These are phyloP conservation scores for Cercopithecus neglectus DNA, from an alignment of 2,797 vertebrate species.

Conservation along the genomic window DNA sequence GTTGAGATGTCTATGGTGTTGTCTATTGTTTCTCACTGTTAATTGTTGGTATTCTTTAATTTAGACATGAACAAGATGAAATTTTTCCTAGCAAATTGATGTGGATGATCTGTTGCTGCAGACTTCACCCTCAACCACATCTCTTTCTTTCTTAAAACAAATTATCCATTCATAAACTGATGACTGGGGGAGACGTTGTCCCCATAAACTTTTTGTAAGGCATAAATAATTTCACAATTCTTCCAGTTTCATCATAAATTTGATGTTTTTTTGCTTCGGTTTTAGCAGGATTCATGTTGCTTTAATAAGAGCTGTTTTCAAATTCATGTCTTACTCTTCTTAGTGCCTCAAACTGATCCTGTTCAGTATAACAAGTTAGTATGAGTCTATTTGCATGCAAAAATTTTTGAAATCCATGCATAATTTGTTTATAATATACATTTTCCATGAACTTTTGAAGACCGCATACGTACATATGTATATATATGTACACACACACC, in stretches of 20 bases:
- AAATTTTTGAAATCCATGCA: background rate
- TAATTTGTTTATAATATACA: background rate
- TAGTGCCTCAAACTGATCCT: background rate
- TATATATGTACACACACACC: background rate
- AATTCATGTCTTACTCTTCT: background rate
- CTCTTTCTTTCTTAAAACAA: background rate
- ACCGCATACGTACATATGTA: accelerated
- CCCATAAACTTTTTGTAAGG: background rate
- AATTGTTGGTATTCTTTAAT: background rate
- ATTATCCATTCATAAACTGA: background rate
- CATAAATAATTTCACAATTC: background rate
- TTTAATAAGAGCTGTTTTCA: background rate
- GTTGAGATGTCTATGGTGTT: background rate
- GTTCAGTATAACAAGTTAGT: background rate
- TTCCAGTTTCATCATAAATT: background rate
- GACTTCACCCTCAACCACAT: background rate
- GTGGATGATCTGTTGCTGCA: background rate
- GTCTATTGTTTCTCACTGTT: background rate
- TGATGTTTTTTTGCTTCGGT: background rate
- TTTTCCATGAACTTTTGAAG: background rate
- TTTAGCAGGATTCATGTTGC: background rate
- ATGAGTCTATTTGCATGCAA: background rate
- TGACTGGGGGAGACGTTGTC: background rate
- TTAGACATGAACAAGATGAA: background rate
- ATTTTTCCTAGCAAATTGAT: background rate